Percentiles rank a stretch among this genome's conserved stretches.
phyloP scores from a whole-genome alignment of 1,140 invertebrate genomes.

The Rhagoletis zephyria region DNA sequence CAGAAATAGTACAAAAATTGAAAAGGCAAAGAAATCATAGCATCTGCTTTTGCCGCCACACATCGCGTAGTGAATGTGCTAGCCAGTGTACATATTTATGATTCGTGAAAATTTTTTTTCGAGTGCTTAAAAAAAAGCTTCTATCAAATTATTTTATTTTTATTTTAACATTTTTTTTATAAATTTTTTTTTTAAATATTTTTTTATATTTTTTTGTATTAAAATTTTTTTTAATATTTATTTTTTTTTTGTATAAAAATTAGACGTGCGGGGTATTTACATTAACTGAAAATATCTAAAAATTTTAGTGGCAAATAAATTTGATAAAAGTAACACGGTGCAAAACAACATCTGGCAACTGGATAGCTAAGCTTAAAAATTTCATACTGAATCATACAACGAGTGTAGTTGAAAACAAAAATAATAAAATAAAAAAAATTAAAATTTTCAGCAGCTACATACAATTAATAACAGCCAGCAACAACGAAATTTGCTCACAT shows the following conservation, averaged over 20 bases:
- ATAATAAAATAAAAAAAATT: constrained; percentile 18
- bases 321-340: neutral
- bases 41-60: neutral
- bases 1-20: too few relatives aligned
- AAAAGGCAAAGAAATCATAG: neutral
- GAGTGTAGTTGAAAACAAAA: constrained; percentile 5
- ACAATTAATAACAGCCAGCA: neutral
- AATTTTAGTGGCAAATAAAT: neutral
- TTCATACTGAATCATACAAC: constrained; percentile 3
- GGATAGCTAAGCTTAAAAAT: neutral
- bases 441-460: neutral
- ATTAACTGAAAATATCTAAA: neutral
- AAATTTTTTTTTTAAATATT: neutral
- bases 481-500: neutral
- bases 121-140: neutral
- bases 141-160: neutral
- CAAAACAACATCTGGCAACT: constrained; percentile 26
- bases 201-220: neutral
- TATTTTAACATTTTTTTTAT: neutral
- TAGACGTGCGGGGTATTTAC: neutral
- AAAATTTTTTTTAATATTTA: neutral
- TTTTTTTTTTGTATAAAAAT: neutral
- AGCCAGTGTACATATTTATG: too few relatives aligned
- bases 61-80: neutral
- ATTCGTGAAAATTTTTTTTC: too few relatives aligned